Evolutionary conservation across 1,140 invertebrate genomes (phyloP), one percentile per base, ranked within the genome.

Genomic region (Drosophila kurseongensis): DNA sequence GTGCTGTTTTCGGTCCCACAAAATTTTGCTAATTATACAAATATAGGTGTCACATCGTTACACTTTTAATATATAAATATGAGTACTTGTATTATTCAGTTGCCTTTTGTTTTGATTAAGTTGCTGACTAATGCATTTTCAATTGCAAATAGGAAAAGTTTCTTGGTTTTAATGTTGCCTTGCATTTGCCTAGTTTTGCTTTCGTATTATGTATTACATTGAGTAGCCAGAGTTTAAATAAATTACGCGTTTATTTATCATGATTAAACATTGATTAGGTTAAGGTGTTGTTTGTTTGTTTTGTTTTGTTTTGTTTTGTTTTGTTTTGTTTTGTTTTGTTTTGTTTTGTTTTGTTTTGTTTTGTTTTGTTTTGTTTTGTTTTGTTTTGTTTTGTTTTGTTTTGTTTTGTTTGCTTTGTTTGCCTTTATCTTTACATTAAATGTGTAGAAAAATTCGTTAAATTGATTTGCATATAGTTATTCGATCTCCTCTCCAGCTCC

Each of bases 371-470:
- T 51, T 60, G 14, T 35, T 48, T 7, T 29, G 5, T 47, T 51
- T 54, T 50, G 8, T 45, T 74, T 57, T 45, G 29, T 61, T 62
- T 62, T 50, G 42, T 47, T 74, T 57, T 45, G 29, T 61, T 62
- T 63, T 50, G 42, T 47, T 47, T 60, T 38, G 8, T 38, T 18
- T 18, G 18, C 2, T 18, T 18, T 18, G 18, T 8, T 48, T 55
- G 52, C 51, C 65, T 58, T 65, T 84, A 85, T 51, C 76, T 79
- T 88, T 88, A 88, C 76, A 88, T 89, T 88, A 80, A 77, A 80
- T 88, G 84, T 88, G 84, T 88, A 88, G 84, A 88, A 88, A 88
- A 88, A 88, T 88, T 88, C 83, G 83, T 83, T 88, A 89, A 89
- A 89, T 88, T 89, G 83, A 88, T 89, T 88, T 88, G 83, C 84